Base-by-base conservation (phyloP, 2,888 invertebrate genomes). In the Dorcus hopei region DNA sequence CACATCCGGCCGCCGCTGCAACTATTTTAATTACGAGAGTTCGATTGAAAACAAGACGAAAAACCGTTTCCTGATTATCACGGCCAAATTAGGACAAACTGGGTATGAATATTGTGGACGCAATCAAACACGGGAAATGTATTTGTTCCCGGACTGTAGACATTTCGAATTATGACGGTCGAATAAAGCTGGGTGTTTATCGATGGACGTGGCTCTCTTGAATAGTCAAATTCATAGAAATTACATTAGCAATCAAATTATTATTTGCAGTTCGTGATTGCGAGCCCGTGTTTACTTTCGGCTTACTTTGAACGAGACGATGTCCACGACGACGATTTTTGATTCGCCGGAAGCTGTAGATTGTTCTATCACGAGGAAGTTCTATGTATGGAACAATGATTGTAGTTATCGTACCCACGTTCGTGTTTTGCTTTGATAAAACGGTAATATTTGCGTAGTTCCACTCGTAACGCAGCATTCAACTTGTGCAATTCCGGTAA, bases 231-330 rank as follows among this genome's bases (percentile, higher is more conserved):
- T 77, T 77, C 74, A 74, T 75, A 74, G 75, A 77, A 77, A 77
- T 77, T 76, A 70, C 74, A 76, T 78, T 77, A 78, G 73, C 76
- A 77, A 77, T 78, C 76, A 76, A 74, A 77, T 75, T 75, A 75
- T 74, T 77, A 75, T 77, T 77, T 78, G 75, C 72, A 70, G 67
- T 76, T 74, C 72, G 67, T 76, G 76, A 77, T 77, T 77, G 74
- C 70, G 58, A 64, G 63, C 60, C 65, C 64, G 59, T 69, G 64
- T 70, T 68, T 67, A 64, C 61, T 9, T 19, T 11, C 19, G 19
- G 43, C 16, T 43, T 23, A 23, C 45, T 23, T 23, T 45, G 45
- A 33, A 9, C 45, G 45, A 45, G 9, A 19, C 45, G 45, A 9
- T 45, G 45, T 45, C 45, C 45, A 19, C 19, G 6, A 33, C 26